Evolutionary conservation across 1,140 invertebrate genomes (phyloP).

Genomic region (Dreissena polymorpha): DNA sequence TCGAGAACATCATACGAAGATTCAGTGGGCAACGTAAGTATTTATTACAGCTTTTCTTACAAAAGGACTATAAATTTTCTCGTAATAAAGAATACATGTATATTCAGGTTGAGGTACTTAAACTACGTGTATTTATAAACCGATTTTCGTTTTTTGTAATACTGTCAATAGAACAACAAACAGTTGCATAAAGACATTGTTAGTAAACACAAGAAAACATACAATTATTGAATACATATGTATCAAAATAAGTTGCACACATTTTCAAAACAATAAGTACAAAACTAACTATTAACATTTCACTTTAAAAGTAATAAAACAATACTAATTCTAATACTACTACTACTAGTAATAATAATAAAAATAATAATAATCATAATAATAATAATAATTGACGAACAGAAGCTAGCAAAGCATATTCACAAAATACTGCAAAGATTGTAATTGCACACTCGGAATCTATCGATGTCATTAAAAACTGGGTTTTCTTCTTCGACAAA

Average conservation of each 20-base stretch:
- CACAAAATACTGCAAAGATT: too few species aligned
- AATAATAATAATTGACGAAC: neutral
- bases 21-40: slow-evolving; percentile 98
- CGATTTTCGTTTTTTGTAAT: neutral
- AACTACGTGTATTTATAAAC: neutral
- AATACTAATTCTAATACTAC: neutral
- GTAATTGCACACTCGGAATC: too few species aligned
- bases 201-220: too few species aligned
- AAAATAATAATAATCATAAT: neutral
- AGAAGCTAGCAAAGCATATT: too few species aligned
- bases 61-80: neutral
- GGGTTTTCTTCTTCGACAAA: too few species aligned
- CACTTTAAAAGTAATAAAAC: too few species aligned
- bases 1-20: slow-evolving; percentile 99
- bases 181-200: neutral
- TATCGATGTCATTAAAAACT: too few species aligned
- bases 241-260: neutral
- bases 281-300: too few species aligned
- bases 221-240: too few species aligned
- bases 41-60: neutral
- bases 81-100: neutral
- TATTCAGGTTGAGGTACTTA: neutral
- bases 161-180: neutral
- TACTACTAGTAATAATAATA: neutral
- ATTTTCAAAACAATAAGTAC: too few species aligned